Base-by-base conservation (phyloP, 2,797 vertebrate genomes). In the Sebastiscus tertius region DNA sequence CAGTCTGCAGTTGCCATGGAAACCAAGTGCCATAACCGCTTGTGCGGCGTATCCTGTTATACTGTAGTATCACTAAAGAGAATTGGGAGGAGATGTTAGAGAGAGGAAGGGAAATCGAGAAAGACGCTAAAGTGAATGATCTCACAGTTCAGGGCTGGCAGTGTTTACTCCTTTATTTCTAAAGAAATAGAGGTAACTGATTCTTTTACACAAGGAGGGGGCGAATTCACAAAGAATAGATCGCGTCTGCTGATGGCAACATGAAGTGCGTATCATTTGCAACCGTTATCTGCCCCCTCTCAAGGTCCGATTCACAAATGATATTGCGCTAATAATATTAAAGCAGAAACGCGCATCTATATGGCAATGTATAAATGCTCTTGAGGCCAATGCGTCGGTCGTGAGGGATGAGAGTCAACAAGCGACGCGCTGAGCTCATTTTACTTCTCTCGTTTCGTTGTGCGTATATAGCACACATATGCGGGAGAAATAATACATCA, bases 1-100 rank as follows among this genome's bases (percentile, higher is more conserved):
- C 33, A 7, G 24, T 62, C 76, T 58, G 42, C 1, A 20, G 90
- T 89, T 90, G 82, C 83, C 58, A 3, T 77, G 84, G 80, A 79
- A 87, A 90, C 89, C 65, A 42, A 72, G 74, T 46, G 56, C 64
- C 22, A 4, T 77, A 39, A 62, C 54, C 83, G 46, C 64, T 88
- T 72, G 49, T 36, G 72, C 36, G 1, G 59, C 4, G 20, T 55
- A 60, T 84, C 55, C 27, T 74, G 66, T 81, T 61, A 61, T 65
- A 24, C 33, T 58, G 46, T 69, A n/a, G 59, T 49, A 42, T 78
- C 72, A 65, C 77, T 75, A 29, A 73, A 83, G 75, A 70, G 34
- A 55, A 52, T 26, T 55, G 14, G 62, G 54, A 61, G 63, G 77
- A 79, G 42, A 20, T 73, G 68, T 75, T 60, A 11, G 22, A 54